These are phyloP conservation scores for Orchesella flavescens DNA, from an alignment of 2,888 invertebrate species.

Conservation along the genomic window DNA sequence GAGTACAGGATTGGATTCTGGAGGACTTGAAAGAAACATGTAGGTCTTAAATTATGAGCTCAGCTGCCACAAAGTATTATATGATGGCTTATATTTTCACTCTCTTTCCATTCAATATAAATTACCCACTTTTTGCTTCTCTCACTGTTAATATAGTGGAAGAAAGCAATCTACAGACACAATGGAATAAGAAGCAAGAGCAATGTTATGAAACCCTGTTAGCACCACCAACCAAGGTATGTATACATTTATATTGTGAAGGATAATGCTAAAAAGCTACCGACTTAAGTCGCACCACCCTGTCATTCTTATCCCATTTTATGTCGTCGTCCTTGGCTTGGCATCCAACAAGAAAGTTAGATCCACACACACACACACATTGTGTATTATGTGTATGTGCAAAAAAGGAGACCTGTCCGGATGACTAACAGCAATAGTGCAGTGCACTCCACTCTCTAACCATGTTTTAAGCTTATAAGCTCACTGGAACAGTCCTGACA, in stretches of 20 bases:
- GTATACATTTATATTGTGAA: background rate
- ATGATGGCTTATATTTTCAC: conserved; percentile 35
- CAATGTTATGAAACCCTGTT: no score
- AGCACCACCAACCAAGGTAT: background rate
- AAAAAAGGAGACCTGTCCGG: conserved; percentile 18
- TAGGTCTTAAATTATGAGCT: conserved; percentile 53
- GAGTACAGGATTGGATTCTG: conserved; percentile 10
- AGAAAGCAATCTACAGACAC: no score
- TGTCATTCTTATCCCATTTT: conserved; percentile 64
- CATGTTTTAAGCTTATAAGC: conserved; percentile 50
- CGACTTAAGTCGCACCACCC: conserved; percentile 46
- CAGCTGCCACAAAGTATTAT: conserved; percentile 48
- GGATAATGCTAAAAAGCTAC: conserved; percentile 32
- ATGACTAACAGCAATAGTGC: conserved; percentile 2
- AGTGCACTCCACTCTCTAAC: conserved; percentile 18
- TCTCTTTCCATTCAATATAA: conserved; percentile 51
- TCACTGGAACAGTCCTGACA: conserved; percentile 48
- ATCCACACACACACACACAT: conserved; percentile 4
- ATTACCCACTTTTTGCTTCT: conserved; percentile 43
- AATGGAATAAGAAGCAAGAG: no score
- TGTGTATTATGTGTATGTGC: background rate
- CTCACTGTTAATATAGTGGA: no score
- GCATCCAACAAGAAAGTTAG: conserved; percentile 26
- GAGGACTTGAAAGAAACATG: conserved; percentile 35
- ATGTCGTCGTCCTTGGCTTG: conserved; percentile 61